A percentile compares a stretch with the other conserved stretches of the same genome.
Conservation (phyloP, 1,140 invertebrate species). For the Drosophila suzukii region DNA sequence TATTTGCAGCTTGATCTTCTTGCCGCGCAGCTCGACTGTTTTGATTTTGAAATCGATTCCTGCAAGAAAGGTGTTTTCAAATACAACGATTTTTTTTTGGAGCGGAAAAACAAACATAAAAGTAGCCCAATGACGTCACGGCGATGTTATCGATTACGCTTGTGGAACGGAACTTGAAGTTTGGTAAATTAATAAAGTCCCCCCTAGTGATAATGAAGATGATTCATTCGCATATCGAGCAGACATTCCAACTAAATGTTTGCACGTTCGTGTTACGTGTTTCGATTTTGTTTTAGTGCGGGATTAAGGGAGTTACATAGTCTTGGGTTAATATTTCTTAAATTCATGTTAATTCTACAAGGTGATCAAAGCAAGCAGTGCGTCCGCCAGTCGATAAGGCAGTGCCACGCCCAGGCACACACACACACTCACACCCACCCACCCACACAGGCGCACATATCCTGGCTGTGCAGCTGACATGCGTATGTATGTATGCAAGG, state of each 20-base stretch:
- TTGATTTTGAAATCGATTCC: slow-evolving; percentile 99
- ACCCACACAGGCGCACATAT: slow-evolving; percentile 36
- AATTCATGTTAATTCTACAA: slow-evolving; percentile 16
- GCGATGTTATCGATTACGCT: slow-evolving; percentile 12
- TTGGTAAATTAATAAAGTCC: background rate
- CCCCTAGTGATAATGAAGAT: background rate
- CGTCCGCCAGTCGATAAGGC: slow-evolving; percentile 18
- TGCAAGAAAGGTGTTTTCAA: slow-evolving; percentile 83
- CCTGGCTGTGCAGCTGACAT: slow-evolving; percentile 39
- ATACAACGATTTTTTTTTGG: background rate
- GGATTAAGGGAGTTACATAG: slow-evolving; percentile 1
- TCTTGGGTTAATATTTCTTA: background rate
- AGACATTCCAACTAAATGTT: slow-evolving; percentile 8
- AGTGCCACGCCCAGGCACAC: slow-evolving; percentile 64
- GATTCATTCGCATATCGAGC: background rate
- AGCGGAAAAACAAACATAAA: slow-evolving; percentile 15
- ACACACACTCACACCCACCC: slow-evolving; percentile 30
- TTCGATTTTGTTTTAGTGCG: slow-evolving; percentile 27
- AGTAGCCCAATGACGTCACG: slow-evolving; percentile 50
- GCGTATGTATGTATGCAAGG: slow-evolving; percentile 16
- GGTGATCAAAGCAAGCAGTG: slow-evolving; percentile 26
- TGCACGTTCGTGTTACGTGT: slow-evolving; percentile 54
- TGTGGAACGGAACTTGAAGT: slow-evolving; percentile 2
- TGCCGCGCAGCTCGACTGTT: slow-evolving; percentile 98
- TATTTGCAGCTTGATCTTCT: slow-evolving; percentile 99